These are phyloP conservation scores for Pavo muticus DNA, from an alignment of 2,113 vertebrate genomes.

Conservation along the genomic window DNA sequence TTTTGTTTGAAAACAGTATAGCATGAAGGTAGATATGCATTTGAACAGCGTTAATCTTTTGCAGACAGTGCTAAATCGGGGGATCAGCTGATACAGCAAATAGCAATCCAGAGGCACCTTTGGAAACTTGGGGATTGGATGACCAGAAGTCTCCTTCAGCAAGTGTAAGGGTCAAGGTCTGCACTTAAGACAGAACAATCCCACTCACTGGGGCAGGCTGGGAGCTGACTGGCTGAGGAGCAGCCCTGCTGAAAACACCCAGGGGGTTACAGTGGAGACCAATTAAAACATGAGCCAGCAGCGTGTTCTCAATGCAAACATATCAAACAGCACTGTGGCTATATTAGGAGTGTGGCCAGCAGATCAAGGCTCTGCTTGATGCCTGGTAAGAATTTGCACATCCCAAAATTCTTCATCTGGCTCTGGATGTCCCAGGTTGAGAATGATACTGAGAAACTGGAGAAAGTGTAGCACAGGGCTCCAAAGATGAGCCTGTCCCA, in stretches of 20 bases:
- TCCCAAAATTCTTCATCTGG: background rate
- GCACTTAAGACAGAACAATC: background rate
- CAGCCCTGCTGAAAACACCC: background rate
- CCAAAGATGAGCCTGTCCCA: background rate
- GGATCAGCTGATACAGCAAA: background rate
- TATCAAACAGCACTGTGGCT: background rate
- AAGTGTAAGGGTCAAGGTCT: background rate
- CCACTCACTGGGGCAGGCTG: background rate
- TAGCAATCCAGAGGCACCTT: background rate
- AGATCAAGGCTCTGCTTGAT: background rate
- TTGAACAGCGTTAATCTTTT: background rate
- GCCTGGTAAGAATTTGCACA: background rate
- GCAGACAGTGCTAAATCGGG: background rate
- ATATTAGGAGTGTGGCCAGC: background rate
- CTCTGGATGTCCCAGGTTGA: background rate
- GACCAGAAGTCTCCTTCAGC: background rate
- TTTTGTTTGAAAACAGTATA: background rate
- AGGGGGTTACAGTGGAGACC: background rate
- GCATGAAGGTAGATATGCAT: background rate
- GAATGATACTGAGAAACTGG: background rate
- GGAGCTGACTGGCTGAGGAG: background rate
- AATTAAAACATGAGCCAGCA: slow-evolving; percentile 35
- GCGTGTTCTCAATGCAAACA: slow-evolving; percentile 4
- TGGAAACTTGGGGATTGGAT: background rate
- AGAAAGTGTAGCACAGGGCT: background rate